Evolutionary conservation across 2,888 invertebrate species (phyloP).

Genomic region (Coleophora deauratella): DNA sequence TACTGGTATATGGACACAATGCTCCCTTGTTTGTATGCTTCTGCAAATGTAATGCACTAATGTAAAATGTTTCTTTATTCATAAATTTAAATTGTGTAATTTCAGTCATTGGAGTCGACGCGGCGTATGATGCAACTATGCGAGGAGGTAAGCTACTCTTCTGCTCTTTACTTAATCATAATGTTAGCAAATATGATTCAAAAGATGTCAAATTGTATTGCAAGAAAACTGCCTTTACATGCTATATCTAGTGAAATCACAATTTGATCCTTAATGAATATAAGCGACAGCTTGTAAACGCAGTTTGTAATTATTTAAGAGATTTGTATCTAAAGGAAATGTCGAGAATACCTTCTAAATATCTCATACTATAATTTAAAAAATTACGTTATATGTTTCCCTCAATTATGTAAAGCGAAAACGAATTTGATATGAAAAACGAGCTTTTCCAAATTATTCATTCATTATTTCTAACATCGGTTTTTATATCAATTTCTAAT

Average conservation of each 20-base stretch:
- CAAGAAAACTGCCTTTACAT: background rate
- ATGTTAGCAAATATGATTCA: background rate
- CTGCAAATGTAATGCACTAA: too few species aligned
- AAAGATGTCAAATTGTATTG: background rate
- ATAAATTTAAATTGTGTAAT: slow-evolving; percentile 28
- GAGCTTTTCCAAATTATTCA: slow-evolving; percentile 1
- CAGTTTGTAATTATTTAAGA: too few species aligned
- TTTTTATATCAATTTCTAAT: slow-evolving; percentile 36
- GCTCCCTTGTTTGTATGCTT: too few species aligned
- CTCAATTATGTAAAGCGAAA: background rate
- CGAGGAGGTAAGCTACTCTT: slow-evolving; percentile 84
- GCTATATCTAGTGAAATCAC: background rate
- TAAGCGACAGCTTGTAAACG: background rate
- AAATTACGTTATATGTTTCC: slow-evolving; percentile 14
- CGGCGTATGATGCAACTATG: slow-evolving; percentile 93
- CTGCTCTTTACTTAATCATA: background rate
- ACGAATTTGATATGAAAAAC: slow-evolving; percentile 39
- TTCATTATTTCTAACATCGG: slow-evolving; percentile 10
- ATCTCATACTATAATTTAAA: slow-evolving; percentile 12
- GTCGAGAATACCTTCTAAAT: slow-evolving; percentile 47
- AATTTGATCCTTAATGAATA: background rate
- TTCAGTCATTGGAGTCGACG: slow-evolving; percentile 93
- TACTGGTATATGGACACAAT: too few species aligned
- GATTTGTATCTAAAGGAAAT: slow-evolving; percentile 10
- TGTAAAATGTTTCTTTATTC: too few species aligned